Evolutionary conservation across 2,113 vertebrate species (phyloP).

Genomic region (Scomber japonicus): DNA sequence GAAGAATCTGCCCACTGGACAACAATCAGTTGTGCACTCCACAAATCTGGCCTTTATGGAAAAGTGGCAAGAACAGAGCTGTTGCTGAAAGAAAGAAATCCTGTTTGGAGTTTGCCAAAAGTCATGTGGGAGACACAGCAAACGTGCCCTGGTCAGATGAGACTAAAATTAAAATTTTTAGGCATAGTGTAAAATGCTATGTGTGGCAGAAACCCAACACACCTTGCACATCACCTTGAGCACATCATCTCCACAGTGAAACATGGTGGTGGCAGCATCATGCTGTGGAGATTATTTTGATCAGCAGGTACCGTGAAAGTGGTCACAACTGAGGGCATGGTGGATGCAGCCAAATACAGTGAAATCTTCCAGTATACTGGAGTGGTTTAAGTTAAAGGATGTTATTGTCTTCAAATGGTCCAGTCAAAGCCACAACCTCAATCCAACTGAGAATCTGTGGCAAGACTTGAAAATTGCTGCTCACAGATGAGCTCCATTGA

Average conservation of each 20-base stretch:
- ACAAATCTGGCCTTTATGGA: neutral
- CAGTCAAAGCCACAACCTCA: too few relatives aligned
- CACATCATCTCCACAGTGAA: neutral
- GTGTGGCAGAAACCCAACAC: neutral
- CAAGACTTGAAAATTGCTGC: too few relatives aligned
- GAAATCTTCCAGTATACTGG: too few relatives aligned
- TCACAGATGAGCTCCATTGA: too few relatives aligned
- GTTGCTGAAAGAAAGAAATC: neutral
- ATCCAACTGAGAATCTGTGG: too few relatives aligned
- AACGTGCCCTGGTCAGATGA: constrained; percentile 9
- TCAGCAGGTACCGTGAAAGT: neutral
- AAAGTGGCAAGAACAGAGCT: neutral
- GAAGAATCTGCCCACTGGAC: too few relatives aligned
- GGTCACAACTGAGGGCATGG: too few relatives aligned
- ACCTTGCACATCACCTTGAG: neutral
- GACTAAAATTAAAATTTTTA: constrained; percentile 5
- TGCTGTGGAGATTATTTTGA: constrained; percentile 1
- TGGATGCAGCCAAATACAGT: too few relatives aligned
- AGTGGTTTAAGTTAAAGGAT: too few relatives aligned
- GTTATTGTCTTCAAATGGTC: too few relatives aligned
- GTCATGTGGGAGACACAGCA: neutral
- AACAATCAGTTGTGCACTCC: too few relatives aligned
- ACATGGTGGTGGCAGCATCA: constrained; percentile 10
- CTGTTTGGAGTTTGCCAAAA: constrained; percentile 1
- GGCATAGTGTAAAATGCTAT: neutral